Evolutionary conservation across 2,113 vertebrate species (phyloP), one percentile per base, ranked within the genome.

Genomic region (Actenoides hombroni): DNA sequence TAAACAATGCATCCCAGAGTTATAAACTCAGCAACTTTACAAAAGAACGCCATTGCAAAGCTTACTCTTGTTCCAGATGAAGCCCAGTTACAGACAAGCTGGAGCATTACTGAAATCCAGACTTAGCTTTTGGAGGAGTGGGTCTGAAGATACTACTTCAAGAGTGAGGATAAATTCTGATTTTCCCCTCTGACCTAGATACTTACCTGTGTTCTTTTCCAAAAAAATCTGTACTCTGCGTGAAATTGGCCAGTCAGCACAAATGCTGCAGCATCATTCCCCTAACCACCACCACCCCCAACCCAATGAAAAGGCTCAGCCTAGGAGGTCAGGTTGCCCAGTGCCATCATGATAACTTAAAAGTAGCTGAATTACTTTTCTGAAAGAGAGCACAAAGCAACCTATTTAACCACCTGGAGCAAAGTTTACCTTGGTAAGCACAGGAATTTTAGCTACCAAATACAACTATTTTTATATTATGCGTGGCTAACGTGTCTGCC

Each of bases 21-120:
- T 84, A 79, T 39, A n/a, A 94, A 91, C 94, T 97, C 97, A 97
- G 98, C 97, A 92, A 57, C 86, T 91, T 33, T 80, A 79, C 86
- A 90, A 81, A 3, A 89, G 86, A 87, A 59, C 8, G 8, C 80
- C 95, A 92, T 14, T 82, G 71, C 86, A 94, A 96, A 93, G 84
- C 93, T 88, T 74, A 89, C 85, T 96, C 94, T 73, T 88, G 67
- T 81, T 95, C 90, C 78, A 73, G 69, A 85, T 54, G 37, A 89
- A 67, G 69, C 77, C 61, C 9, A 54, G 81, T 56, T 68, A 25
- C 54, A 83, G 12, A 39, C 46, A 76, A 79, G 25, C 65, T 85
- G 15, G 59, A 81, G 39, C 5, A 28, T 59, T 75, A 88, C 0
- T 65, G 68, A 91, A 94, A 78, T n/a, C 23, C 57, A 64, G 46